Percentiles rank a stretch among this genome's conserved stretches.
Conservation (phyloP, 2,888 invertebrate genomes). For the Liodrosophila aerea region DNA sequence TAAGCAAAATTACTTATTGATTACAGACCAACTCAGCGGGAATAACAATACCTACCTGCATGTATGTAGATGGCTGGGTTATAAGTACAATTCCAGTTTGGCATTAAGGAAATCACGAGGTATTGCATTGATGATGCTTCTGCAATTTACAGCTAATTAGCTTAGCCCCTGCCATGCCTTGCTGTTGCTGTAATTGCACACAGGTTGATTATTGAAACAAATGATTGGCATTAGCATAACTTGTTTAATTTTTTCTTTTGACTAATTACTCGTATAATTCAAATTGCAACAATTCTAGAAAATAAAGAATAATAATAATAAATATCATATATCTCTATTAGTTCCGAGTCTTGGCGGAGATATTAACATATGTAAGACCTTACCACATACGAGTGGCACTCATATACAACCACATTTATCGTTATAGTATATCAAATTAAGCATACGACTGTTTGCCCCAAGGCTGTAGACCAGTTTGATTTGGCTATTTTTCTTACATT, state of each 20-base stretch:
- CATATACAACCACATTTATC: neutral
- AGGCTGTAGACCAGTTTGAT: conserved; percentile 43
- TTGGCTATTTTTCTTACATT: conserved; percentile 7
- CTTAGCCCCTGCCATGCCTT: conserved; percentile 18
- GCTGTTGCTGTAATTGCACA: conserved; percentile 40
- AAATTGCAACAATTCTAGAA: neutral
- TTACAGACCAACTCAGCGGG: neutral
- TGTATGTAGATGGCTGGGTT: too few relatives aligned
- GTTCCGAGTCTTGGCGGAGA: conserved; percentile 7
- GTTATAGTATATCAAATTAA: neutral
- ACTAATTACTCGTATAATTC: conserved; percentile 6
- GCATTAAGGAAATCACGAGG: conserved; percentile 2
- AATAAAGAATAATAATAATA: neutral
- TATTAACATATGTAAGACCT: neutral
- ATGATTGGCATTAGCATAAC: conserved; percentile 60
- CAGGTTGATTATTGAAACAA: conserved; percentile 36
- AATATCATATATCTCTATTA: conserved; percentile 4
- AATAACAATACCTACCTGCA: neutral
- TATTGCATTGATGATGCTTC: conserved; percentile 2
- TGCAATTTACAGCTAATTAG: conserved; percentile 42
- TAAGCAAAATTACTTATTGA: too few relatives aligned
- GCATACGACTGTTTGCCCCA: conserved; percentile 4
- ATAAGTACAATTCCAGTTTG: neutral
- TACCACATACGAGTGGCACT: too few relatives aligned
- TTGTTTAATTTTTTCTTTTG: conserved; percentile 29